Conservation (phyloP, 2,888 invertebrate genomes). For the Oxytorus armatus region DNA sequence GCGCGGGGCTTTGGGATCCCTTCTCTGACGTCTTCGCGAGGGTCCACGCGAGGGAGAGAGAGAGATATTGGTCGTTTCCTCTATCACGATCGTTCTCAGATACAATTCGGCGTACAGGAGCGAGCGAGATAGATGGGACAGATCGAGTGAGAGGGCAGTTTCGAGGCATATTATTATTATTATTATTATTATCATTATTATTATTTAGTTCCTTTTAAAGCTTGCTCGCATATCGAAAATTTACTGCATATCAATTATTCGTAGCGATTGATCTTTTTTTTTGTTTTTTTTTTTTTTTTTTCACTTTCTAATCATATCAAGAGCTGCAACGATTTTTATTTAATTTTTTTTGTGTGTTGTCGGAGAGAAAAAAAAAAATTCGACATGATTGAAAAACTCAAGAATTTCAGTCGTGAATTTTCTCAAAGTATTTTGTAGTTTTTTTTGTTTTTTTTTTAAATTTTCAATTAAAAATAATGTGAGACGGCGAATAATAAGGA, state of each 20-base stretch:
- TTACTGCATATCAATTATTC: too few relatives aligned
- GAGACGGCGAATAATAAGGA: slow-evolving; percentile 44
- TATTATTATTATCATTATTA: slow-evolving; percentile 15
- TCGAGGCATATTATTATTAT: slow-evolving; percentile 15
- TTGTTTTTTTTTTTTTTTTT: slow-evolving; percentile 12
- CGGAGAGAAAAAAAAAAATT: background rate
- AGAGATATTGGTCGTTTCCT: slow-evolving; percentile 3
- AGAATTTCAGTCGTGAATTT: slow-evolving; percentile 15
- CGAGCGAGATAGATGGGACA: slow-evolving; percentile 36
- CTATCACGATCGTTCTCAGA: slow-evolving; percentile 40
- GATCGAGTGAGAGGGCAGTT: background rate
- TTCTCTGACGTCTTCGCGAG: slow-evolving; percentile 33
- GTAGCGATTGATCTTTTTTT: background rate
- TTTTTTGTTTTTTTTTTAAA: too few relatives aligned
- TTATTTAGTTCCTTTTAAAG: slow-evolving; percentile 21
- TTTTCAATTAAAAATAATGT: slow-evolving; percentile 4
- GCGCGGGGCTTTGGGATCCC: slow-evolving; percentile 30
- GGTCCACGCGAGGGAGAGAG: too few relatives aligned
- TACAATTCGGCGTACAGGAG: slow-evolving; percentile 18
- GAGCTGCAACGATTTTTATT: background rate
- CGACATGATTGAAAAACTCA: background rate
- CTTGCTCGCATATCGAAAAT: slow-evolving; percentile 19
- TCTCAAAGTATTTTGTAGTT: slow-evolving; percentile 10
- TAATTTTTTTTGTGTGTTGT: slow-evolving; percentile 2
- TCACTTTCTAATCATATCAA: slow-evolving; percentile 28